A percentile compares a stretch with the other conserved stretches of the same genome.
These are phyloP conservation scores for Spodoptera littoralis DNA, from an alignment of 2,888 invertebrate genomes.

Conservation along the genomic window DNA sequence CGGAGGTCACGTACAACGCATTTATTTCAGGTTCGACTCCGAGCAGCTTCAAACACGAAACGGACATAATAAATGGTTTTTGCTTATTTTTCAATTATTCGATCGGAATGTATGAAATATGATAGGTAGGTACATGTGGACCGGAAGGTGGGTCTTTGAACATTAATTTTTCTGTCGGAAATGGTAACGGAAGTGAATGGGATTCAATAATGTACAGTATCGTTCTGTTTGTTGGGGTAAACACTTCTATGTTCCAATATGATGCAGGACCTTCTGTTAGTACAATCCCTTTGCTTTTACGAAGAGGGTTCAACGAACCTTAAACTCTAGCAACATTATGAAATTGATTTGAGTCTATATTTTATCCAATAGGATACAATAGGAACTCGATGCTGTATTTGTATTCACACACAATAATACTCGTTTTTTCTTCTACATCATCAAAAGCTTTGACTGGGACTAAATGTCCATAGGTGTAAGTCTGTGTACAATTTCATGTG, in stretches of 20 bases:
- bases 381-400: no score
- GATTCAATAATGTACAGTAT: slow-evolving; percentile 36
- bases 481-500: no score
- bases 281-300: no score
- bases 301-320: no score
- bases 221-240: slow-evolving; percentile 4
- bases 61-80: slow-evolving; percentile 73
- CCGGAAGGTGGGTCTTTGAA: slow-evolving; percentile 30
- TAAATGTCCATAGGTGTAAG: no score
- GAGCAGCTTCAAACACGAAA: slow-evolving; percentile 59
- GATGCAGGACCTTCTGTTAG: not conserved
- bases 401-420: no score
- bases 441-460: no score
- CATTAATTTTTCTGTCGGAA: slow-evolving; percentile 42
- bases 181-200: slow-evolving; percentile 20
- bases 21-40: slow-evolving; percentile 81
- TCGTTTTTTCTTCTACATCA: no score
- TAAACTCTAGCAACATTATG: no score
- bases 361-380: no score
- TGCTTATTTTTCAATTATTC: slow-evolving; percentile 71
- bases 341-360: no score
- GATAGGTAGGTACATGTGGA: slow-evolving; percentile 27
- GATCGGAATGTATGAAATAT: slow-evolving; percentile 56
- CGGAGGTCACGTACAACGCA: slow-evolving; percentile 82
- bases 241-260: not conserved